Base-by-base conservation (phyloP, 1,140 invertebrate species). In the Reticulitermes speratus region DNA sequence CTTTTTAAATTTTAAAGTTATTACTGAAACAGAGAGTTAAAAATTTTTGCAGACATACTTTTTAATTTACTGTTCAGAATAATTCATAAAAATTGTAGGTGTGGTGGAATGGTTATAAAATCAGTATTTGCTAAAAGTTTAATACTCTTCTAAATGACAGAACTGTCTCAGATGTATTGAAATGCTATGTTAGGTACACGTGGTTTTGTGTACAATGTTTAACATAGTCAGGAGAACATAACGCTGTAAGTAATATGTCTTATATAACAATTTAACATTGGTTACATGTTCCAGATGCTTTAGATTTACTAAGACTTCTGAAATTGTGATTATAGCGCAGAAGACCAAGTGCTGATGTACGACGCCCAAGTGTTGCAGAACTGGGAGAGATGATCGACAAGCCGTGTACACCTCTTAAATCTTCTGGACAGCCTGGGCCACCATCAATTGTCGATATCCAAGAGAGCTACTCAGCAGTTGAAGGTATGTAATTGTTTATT, bases 401-500 rank as follows among this genome's bases (percentile, higher is more conserved):
- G 90, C 96, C 97, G 84, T 97, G 96, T n/a, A 96, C 96, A 86
- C 97, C 97, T 45, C 91, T 98, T 59, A 94, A 94, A 90, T 93
- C 95, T 89, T 91, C 94, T 84, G 97, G 97, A 86, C 92, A 94
- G 89, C 94, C 94, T 88, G 96, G 97, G 87, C 95, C 97, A 87
- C 97, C 97, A 45, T 93, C 94, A 85, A 98, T 98, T 90, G 95
- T 98, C 85, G 96, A 98, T 90, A 95, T 97, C 12, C 95, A 97
- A 91, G 97, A 98, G 90, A 98, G 95, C 88, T 97, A 98, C 91
- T 96, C 96, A 38, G 97, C 96, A 83, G 96, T 97, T 91, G 97
- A 98, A 96, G 97, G 97, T 97, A 90, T 23, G 44, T 84, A 25
- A 83, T 19, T 55, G 52, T 21, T 55, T 55, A 55, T 55, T 55